Conservation (phyloP, 2,797 vertebrate species). For the Phrynocephalus forsythii region DNA sequence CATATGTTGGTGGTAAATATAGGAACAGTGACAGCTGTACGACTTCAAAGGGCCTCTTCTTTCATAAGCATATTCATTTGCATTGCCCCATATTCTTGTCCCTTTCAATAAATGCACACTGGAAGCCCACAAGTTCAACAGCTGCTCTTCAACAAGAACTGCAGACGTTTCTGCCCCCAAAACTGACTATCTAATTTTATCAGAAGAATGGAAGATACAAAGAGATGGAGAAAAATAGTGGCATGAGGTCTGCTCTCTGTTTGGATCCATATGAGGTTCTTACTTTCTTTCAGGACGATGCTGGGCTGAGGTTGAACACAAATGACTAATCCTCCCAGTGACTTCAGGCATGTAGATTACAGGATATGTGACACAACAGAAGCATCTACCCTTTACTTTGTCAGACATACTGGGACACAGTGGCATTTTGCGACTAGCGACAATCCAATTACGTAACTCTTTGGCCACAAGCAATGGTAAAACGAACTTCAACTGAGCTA, state of each 20-base stretch:
- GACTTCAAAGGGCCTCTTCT: slow-evolving; percentile 71
- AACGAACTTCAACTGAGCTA: background rate
- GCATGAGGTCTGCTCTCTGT: background rate
- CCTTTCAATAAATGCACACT: slow-evolving; percentile 56
- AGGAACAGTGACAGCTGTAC: slow-evolving; percentile 60
- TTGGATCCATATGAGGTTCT: background rate
- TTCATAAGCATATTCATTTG: slow-evolving; percentile 48
- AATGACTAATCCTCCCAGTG: background rate
- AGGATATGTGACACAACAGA: background rate
- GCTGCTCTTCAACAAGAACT: slow-evolving; percentile 53
- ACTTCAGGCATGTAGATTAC: background rate
- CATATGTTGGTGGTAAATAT: slow-evolving; percentile 55
- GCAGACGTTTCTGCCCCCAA: slow-evolving; percentile 36
- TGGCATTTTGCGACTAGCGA: background rate
- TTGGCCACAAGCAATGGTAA: background rate
- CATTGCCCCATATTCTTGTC: slow-evolving; percentile 45
- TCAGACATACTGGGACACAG: background rate
- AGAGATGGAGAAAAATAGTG: background rate
- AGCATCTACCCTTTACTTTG: background rate
- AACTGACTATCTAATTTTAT: background rate
- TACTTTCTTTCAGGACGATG: background rate
- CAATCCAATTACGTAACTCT: background rate
- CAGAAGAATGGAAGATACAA: slow-evolving; percentile 1
- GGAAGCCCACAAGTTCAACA: slow-evolving; percentile 61
- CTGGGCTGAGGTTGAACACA: background rate